Evolutionary conservation across 2,113 vertebrate genomes (phyloP).

Genomic region (Centropristis striata): DNA sequence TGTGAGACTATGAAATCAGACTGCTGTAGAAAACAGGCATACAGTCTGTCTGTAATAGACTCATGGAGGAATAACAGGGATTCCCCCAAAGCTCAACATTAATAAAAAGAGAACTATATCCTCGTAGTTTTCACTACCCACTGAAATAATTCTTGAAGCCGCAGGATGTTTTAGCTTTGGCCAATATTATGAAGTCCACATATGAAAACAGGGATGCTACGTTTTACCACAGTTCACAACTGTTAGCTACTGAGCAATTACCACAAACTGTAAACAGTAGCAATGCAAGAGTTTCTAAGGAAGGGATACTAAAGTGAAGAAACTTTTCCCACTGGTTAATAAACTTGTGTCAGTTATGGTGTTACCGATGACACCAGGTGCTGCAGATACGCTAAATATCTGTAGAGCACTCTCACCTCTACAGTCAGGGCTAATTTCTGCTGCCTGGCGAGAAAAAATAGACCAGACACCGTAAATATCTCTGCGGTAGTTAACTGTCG

Average conservation of each 20-base stretch:
- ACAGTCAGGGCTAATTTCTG: too few relatives aligned
- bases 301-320: too few relatives aligned
- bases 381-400: too few relatives aligned
- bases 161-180: neutral
- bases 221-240: neutral
- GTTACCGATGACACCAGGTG: too few relatives aligned
- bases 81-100: constrained; percentile 9
- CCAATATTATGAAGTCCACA: neutral
- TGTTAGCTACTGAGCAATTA: neutral
- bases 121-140: neutral
- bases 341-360: too few relatives aligned
- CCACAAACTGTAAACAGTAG: neutral
- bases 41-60: constrained; percentile 27
- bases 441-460: too few relatives aligned
- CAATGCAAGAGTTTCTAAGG: neutral
- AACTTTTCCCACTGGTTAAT: too few relatives aligned
- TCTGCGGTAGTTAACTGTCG: too few relatives aligned
- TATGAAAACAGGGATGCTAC: neutral
- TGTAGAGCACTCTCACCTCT: too few relatives aligned
- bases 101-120: neutral
- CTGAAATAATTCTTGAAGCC: neutral
- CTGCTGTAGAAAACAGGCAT: constrained; percentile 21
- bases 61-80: constrained; percentile 5
- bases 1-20: constrained; percentile 23
- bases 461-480: too few relatives aligned